These are phyloP conservation scores for Drosophila sulfurigaster DNA, from an alignment of 1,140 invertebrate genomes.

Conservation along the genomic window DNA sequence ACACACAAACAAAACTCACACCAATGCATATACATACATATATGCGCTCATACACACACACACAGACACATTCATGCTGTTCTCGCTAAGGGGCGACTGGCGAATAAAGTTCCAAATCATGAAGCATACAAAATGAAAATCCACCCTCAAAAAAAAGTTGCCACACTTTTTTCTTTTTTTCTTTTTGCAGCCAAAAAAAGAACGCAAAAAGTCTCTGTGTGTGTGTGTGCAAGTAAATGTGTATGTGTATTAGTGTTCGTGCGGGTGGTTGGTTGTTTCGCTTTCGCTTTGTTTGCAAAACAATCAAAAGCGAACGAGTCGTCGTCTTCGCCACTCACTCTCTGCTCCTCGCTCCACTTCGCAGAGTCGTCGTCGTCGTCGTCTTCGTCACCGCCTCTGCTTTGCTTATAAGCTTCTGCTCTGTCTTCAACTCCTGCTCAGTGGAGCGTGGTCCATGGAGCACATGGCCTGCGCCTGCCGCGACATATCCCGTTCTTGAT, in stretches of 20 bases:
- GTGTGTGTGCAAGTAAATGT: slow-evolving; percentile 5
- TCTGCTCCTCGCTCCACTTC: neutral
- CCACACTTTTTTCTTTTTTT: slow-evolving; percentile 62
- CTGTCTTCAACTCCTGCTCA: slow-evolving; percentile 18
- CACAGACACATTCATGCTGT: neutral
- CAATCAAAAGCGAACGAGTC: slow-evolving; percentile 71
- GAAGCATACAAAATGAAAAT: slow-evolving; percentile 82
- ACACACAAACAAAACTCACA: slow-evolving; percentile 35
- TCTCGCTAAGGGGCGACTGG: slow-evolving; percentile 32
- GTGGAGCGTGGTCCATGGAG: slow-evolving; percentile 41
- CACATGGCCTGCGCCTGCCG: slow-evolving; percentile 47
- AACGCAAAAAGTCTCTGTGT: slow-evolving; percentile 57
- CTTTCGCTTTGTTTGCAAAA: slow-evolving; percentile 82
- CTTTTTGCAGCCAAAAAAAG: slow-evolving; percentile 68
- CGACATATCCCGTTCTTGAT: slow-evolving; percentile 58
- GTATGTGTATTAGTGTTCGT: slow-evolving; percentile 32
- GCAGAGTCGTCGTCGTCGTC: slow-evolving; percentile 34
- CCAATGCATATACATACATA: slow-evolving; percentile 19
- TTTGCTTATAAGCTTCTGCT: neutral
- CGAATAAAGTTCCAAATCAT: slow-evolving; percentile 82
- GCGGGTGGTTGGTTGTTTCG: slow-evolving; percentile 48
- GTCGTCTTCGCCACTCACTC: slow-evolving; percentile 24
- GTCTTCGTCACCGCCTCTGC: neutral
- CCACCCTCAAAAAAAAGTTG: slow-evolving; percentile 81
- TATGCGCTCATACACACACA: slow-evolving; percentile 6